A percentile compares a stretch with the other conserved stretches of the same genome.
These are phyloP conservation scores for Chelon auratus DNA, from an alignment of 2,797 vertebrate species.

Conservation along the genomic window DNA sequence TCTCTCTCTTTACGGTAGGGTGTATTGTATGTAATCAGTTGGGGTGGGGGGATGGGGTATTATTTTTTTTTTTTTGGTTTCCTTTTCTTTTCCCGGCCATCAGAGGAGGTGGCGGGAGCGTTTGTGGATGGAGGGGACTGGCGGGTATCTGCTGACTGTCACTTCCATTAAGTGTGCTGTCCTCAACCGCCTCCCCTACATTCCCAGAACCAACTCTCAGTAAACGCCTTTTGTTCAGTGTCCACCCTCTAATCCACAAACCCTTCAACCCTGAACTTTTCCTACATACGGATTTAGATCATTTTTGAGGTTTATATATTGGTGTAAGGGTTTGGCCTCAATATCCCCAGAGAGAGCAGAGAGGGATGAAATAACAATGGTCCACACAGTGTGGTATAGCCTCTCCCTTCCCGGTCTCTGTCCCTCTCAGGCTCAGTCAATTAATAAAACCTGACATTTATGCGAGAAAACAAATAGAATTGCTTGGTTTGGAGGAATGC, in stretches of 20 bases:
- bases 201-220: conserved; percentile 45
- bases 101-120: conserved; percentile 42
- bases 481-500: conserved; percentile 44
- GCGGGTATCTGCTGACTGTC: conserved; percentile 78
- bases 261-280: conserved; percentile 43
- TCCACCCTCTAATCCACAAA: conserved; percentile 57
- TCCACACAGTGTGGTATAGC: conserved; percentile 17
- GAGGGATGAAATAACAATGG: conserved; percentile 37
- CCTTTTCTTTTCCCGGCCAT: conserved; percentile 46
- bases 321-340: conserved; percentile 39
- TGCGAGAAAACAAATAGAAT: conserved; percentile 60
- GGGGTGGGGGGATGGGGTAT: conserved; percentile 22
- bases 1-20: conserved; percentile 40
- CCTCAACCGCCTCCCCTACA: conserved; percentile 58
- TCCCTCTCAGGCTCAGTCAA: conserved; percentile 44
- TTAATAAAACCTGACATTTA: conserved; percentile 75
- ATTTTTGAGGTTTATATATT: conserved; percentile 27
- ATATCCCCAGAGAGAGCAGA: conserved; percentile 17
- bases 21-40: conserved; percentile 75
- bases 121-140: conserved; percentile 51
- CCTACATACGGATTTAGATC: conserved; percentile 46
- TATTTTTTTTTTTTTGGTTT: conserved; percentile 9
- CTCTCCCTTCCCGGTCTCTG: conserved; percentile 10
- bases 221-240: conserved; percentile 66
- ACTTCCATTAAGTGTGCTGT: conserved; percentile 77